Conservation (phyloP, 53 echinoderm and acorn worm genomes). For the Paracentrotus lividus region DNA sequence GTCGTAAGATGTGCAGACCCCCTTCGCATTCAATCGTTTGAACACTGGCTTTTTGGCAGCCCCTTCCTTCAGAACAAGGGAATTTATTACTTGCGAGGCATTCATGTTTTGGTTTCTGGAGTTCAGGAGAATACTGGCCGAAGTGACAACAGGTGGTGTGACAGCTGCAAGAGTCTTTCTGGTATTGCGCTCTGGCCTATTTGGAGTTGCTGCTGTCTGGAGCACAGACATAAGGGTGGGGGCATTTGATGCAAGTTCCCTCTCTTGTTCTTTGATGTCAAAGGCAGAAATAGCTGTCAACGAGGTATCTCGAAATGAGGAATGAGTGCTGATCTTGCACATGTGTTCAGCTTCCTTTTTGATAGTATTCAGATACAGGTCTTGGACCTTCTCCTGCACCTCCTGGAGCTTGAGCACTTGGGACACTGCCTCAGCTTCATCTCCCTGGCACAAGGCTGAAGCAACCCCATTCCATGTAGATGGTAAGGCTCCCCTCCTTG, state of each 20-base stretch:
- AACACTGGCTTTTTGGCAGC: conserved; percentile 57
- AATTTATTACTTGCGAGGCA: conserved; percentile 57
- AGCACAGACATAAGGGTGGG: conserved; percentile 23
- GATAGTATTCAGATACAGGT: no score
- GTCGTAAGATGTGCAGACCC: conserved; percentile 42
- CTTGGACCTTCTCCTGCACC: no score
- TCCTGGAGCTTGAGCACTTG: no score
- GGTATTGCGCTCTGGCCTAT: conserved; percentile 23
- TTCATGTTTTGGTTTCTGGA: conserved; percentile 72
- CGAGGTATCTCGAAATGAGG: neutral
- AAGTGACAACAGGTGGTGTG: conserved; percentile 49
- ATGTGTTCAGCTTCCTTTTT: neutral
- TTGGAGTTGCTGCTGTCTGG: conserved; percentile 16
- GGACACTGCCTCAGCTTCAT: neutral
- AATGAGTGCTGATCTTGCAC: neutral
- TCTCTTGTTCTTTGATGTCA: conserved; percentile 21
- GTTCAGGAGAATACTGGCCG: conserved; percentile 73
- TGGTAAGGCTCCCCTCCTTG: neutral
- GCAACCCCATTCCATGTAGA: neutral
- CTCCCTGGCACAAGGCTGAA: neutral
- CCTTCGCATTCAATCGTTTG: conserved; percentile 35
- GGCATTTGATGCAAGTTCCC: conserved; percentile 27
- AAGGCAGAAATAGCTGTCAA: conserved; percentile 28
- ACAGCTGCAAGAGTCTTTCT: neutral
- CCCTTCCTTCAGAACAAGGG: conserved; percentile 61